Base-by-base conservation (phyloP, 2,888 invertebrate species). In the Cheilosia scutellata region DNA sequence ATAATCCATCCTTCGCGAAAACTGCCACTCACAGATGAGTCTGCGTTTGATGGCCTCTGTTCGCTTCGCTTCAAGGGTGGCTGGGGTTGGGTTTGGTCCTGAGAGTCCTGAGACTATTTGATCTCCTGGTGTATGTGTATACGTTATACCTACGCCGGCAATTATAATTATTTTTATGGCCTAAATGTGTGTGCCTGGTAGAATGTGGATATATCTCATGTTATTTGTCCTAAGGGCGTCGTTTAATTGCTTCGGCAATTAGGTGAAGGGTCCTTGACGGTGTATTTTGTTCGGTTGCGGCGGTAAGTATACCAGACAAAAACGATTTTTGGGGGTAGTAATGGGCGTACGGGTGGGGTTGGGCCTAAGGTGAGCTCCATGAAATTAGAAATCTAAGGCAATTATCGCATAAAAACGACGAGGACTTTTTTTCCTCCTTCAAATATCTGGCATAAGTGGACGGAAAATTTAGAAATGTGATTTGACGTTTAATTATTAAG, bases 181-280 rank as follows among this genome's bases (percentile, higher is more conserved):
- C 80, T 76, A 80, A 86, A 80, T 86, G 79, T 68, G 72, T 84
- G 87, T 72, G 80, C 33, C 63, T 57, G 51, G 65, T 62, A 78
- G 78, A 68, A 82, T 76, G 74, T 77, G 79, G 65, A 86, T 86
- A 82, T 86, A 86, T 77, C 87, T 79, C 84, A 87, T 90, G 91
- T 91, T 91, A 91, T 92, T 89, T 91, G 92, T 92, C 91, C 91
- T 91, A 91, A 92, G 91, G 91, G 92, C 92, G 91, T 92, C 91
- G 90, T 92, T 92, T 91, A 91, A 91, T 91, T 91, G 91, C 91
- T 91, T 91, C 86, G 76, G 86, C 86, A 86, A 86, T 86, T 86
- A 86, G 86, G 86, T 86, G 86, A 86, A 86, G 86, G 86, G 86
- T 86, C 86, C 86, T 86, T 82, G 76, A 86, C 82, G 86, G 86